A percentile compares a stretch with the other conserved stretches of the same genome.
Evolutionary conservation across 2,888 invertebrate species (phyloP).

Genomic region (Meteorus cinctellus): DNA sequence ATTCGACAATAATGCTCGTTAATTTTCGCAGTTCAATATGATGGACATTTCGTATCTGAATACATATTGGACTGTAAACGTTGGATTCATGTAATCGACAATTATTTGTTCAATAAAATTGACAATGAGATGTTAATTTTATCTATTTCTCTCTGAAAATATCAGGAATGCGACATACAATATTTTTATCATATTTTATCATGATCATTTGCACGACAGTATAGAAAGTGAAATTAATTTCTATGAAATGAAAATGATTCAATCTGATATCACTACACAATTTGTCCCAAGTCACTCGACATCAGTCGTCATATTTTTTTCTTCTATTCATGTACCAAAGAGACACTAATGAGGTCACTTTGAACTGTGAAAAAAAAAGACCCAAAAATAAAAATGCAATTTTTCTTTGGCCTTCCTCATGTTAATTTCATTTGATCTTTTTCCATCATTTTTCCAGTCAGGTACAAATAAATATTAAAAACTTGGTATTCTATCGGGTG

Average conservation of each 20-base stretch:
- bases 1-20: slow-evolving; percentile 39
- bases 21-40: slow-evolving; percentile 28
- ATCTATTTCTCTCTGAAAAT: background rate
- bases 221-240: too few species aligned
- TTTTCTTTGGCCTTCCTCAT: background rate
- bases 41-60: background rate
- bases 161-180: too few species aligned
- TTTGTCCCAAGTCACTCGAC: too few species aligned
- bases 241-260: background rate
- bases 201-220: too few species aligned
- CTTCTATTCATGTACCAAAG: too few species aligned
- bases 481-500: too few species aligned
- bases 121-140: background rate
- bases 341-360: too few species aligned
- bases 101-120: too few species aligned
- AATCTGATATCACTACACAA: background rate
- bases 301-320: too few species aligned
- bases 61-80: background rate
- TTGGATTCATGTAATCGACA: too few species aligned
- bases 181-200: too few species aligned
- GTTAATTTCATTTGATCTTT: background rate
- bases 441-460: background rate
- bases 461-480: background rate
- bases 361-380: too few species aligned
- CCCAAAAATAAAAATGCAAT: background rate